These are phyloP conservation scores for Mimachlamys varia DNA, from an alignment of 2,888 invertebrate genomes.

Conservation along the genomic window DNA sequence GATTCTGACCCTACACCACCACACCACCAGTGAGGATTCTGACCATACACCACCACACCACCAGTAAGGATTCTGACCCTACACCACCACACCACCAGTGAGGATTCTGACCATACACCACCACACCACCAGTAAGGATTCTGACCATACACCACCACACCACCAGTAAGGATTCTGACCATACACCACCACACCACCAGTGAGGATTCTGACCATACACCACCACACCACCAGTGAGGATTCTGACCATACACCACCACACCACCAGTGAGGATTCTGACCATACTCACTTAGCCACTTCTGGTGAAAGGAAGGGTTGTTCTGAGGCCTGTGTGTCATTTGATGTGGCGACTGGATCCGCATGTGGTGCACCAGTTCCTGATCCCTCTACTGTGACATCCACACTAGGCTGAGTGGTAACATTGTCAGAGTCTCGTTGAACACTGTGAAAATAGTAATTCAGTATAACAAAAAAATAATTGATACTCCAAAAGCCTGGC, in stretches of 20 bases:
- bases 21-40: neutral
- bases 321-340: neutral
- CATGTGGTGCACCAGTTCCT: neutral
- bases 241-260: no score
- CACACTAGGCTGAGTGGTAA: neutral
- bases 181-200: no score
- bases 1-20: neutral
- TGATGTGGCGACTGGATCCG: neutral
- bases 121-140: no score
- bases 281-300: neutral
- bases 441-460: neutral
- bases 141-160: neutral
- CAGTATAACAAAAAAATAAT: neutral
- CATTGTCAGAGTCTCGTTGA: conserved; percentile 13
- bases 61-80: neutral
- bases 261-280: no score
- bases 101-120: neutral
- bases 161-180: neutral
- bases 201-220: neutral
- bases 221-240: no score
- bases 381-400: neutral
- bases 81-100: no score
- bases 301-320: neutral
- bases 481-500: neutral
- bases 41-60: no score